Evolutionary conservation across 2,888 invertebrate species (phyloP).

Genomic region (Nesidiocoris tenuis): DNA sequence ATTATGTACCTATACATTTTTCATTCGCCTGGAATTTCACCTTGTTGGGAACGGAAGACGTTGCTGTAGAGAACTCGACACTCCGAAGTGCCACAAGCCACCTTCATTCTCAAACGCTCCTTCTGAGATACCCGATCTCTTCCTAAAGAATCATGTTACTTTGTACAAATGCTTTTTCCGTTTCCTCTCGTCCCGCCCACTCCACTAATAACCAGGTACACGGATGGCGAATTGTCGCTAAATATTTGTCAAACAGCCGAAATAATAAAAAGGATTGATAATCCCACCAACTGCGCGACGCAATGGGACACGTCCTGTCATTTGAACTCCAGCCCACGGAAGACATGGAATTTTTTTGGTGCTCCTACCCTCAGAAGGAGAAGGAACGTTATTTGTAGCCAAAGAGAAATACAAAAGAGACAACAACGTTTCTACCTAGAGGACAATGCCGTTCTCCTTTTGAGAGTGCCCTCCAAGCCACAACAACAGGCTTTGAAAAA

Average conservation of each 20-base stretch:
- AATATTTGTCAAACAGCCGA: conserved; percentile 38
- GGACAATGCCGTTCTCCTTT: conserved; percentile 18
- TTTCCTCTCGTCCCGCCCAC: conserved; percentile 10
- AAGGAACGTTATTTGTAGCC: conserved; percentile 29
- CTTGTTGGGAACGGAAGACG: too few species aligned
- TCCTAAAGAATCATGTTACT: conserved; percentile 20
- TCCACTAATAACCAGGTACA: neutral
- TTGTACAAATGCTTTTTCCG: conserved; percentile 5
- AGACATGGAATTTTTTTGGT: neutral
- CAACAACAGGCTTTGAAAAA: conserved; percentile 34
- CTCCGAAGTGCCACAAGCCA: neutral
- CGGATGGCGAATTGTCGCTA: neutral
- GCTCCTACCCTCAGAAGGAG: neutral
- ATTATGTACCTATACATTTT: too few species aligned
- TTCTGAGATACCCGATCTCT: conserved; percentile 14
- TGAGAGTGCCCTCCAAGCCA: conserved; percentile 13
- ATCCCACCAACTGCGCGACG: neutral
- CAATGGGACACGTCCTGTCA: conserved; percentile 40
- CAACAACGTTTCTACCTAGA: conserved; percentile 12
- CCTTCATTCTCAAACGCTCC: neutral
- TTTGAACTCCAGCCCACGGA: conserved; percentile 7
- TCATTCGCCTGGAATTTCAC: too few species aligned
- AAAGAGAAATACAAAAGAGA: conserved; percentile 24
- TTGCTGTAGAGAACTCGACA: neutral
- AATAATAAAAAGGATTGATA: conserved; percentile 34